A percentile compares a stretch with the other conserved stretches of the same genome.
phyloP scores from a whole-genome alignment of 2,113 vertebrate species.

The Lophotis ruficrista region DNA sequence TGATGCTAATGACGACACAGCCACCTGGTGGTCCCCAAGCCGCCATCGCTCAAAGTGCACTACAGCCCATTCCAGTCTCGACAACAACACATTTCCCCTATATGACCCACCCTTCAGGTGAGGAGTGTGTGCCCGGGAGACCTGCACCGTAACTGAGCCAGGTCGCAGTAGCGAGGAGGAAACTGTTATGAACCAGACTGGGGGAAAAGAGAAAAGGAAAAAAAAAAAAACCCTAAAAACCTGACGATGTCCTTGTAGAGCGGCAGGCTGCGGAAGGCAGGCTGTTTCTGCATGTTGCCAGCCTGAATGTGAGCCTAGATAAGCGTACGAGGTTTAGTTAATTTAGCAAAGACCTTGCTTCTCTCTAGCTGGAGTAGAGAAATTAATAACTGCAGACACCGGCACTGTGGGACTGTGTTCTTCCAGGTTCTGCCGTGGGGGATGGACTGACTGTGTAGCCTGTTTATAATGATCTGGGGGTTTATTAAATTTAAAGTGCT shows the following conservation, averaged over 20 bases:
- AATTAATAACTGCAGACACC: neutral
- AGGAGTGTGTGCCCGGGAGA: conserved; percentile 81
- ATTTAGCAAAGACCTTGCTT: neutral
- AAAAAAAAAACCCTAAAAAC: no score
- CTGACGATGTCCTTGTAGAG: conserved; percentile 36
- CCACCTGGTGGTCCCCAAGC: conserved; percentile 93
- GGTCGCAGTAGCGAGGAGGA: conserved; percentile 19
- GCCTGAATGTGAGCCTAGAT: neutral
- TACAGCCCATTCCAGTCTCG: conserved; percentile 95
- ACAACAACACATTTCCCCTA: conserved; percentile 88
- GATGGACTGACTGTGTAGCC: conserved; percentile 20
- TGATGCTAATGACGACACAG: conserved; percentile 99
- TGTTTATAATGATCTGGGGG: neutral
- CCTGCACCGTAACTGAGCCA: conserved; percentile 69
- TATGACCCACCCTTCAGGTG: conserved; percentile 88
- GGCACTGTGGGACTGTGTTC: neutral
- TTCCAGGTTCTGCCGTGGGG: conserved; percentile 19
- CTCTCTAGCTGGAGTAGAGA: neutral
- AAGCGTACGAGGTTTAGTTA: neutral
- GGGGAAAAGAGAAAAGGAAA: neutral
- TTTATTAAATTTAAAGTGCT: neutral
- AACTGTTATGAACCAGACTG: neutral
- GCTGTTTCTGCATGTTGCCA: neutral
- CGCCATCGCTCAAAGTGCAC: conserved; percentile 89
- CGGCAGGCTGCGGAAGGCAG: neutral